Evolutionary conservation across 2,888 invertebrate species (phyloP).

Genomic region (Xanthia icteritia): DNA sequence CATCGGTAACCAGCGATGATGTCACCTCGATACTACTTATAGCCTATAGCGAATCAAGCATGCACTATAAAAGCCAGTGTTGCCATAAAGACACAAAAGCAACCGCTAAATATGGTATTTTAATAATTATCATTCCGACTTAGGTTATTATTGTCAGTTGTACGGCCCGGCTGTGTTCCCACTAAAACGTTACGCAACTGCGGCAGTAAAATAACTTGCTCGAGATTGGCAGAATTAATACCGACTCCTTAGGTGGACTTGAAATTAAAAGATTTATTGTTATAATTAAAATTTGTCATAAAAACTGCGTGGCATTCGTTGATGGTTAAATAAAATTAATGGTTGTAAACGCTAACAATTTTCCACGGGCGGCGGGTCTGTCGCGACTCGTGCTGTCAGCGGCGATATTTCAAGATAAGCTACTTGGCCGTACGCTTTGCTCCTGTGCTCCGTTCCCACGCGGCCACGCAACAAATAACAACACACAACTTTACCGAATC

Average conservation of each 20-base stretch:
- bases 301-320: constrained; percentile 70
- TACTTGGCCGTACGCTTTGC: constrained; percentile 74
- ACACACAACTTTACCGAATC: constrained; percentile 64
- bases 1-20: constrained; percentile 64
- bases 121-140: constrained; percentile 76
- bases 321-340: constrained; percentile 80
- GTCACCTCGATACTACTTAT: constrained; percentile 62
- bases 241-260: constrained; percentile 50
- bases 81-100: constrained; percentile 71
- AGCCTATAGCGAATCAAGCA: constrained; percentile 66
- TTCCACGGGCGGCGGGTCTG: constrained; percentile 74
- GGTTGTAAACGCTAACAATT: constrained; percentile 79
- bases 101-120: constrained; percentile 74
- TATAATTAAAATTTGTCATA: constrained; percentile 71
- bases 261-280: constrained; percentile 65
- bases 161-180: constrained; percentile 65
- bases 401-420: constrained; percentile 87
- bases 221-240: constrained; percentile 65
- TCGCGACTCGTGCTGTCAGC: constrained; percentile 80
- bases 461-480: constrained; percentile 68
- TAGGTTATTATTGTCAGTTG: constrained; percentile 67
- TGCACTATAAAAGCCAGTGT: constrained; percentile 69
- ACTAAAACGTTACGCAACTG: constrained; percentile 69
- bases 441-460: constrained; percentile 82
- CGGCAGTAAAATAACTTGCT: constrained; percentile 60